These are phyloP conservation scores for Thecophora atra DNA, from an alignment of 2,888 invertebrate species.

Conservation along the genomic window DNA sequence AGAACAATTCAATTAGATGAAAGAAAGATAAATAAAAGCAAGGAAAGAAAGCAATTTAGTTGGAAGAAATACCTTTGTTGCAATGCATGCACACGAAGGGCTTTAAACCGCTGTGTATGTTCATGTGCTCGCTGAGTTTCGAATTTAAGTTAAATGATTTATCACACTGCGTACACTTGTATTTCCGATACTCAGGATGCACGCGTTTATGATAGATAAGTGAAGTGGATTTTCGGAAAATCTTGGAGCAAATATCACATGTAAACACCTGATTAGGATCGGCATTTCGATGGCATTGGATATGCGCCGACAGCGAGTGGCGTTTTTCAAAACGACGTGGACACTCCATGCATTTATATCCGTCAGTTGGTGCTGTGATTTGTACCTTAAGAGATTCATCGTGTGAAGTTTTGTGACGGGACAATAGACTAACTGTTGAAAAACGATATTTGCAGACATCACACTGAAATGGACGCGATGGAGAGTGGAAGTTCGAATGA, in stretches of 20 bases:
- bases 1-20: conserved; percentile 69
- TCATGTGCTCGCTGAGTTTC: conserved; percentile 64
- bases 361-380: conserved; percentile 41
- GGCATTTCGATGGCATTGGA: conserved; percentile 53
- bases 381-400: conserved; percentile 1
- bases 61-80: conserved; percentile 40
- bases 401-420: conserved; percentile 50
- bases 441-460: conserved; percentile 45
- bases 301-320: conserved; percentile 68
- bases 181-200: conserved; percentile 68
- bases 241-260: conserved; percentile 68
- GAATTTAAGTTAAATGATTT: conserved; percentile 71
- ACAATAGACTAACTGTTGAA: conserved; percentile 44
- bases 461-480: conserved; percentile 55
- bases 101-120: conserved; percentile 43
- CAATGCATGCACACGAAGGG: conserved; percentile 44
- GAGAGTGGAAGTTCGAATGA: conserved; percentile 51
- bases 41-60: too few species aligned
- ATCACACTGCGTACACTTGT: conserved; percentile 69
- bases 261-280: conserved; percentile 40
- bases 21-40: conserved; percentile 31
- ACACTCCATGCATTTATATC: conserved; percentile 68
- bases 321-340: conserved; percentile 68
- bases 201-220: conserved; percentile 68
- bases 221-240: conserved; percentile 64